Percentiles rank a stretch among this genome's conserved stretches.
Conservation (phyloP, 2,888 invertebrate species). For the Cephalotes varians region DNA sequence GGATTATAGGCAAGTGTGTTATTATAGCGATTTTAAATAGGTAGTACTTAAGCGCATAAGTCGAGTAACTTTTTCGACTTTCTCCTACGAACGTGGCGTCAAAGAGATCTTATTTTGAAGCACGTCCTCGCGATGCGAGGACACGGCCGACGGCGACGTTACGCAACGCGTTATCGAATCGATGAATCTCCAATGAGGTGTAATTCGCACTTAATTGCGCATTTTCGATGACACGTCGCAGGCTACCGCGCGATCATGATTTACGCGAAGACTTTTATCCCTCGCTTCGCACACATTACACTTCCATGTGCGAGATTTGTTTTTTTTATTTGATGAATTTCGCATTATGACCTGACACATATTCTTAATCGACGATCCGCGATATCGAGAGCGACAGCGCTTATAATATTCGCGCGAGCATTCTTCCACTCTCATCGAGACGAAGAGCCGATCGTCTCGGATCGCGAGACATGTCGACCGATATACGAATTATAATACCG, state of each 20-base stretch:
- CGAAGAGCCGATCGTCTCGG: conserved; percentile 50
- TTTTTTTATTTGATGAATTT: conserved; percentile 37
- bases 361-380: conserved; percentile 17
- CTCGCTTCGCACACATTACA: not conserved
- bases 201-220: conserved; percentile 40
- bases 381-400: not conserved
- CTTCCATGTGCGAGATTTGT: conserved; percentile 7
- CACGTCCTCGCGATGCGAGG: conserved; percentile 32
- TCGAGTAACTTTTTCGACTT: conserved; percentile 38
- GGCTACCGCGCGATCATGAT: conserved; percentile 20
- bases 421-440: conserved; percentile 65
- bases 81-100: conserved; percentile 27
- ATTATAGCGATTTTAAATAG: not conserved
- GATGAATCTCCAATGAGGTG: conserved; percentile 34
- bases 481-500: conserved; percentile 72
- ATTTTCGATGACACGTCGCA: conserved; percentile 44
- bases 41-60: not conserved
- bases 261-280: not conserved
- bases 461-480: conserved; percentile 54
- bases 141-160: conserved; percentile 37
- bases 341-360: conserved; percentile 6
- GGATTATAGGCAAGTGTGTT: not conserved
- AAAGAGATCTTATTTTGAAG: conserved; percentile 49
- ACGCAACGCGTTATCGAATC: conserved; percentile 45
- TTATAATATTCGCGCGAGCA: conserved; percentile 62